Evolutionary conservation across 1,140 invertebrate genomes (phyloP).

Genomic region (Cheumatopsyche charites): DNA sequence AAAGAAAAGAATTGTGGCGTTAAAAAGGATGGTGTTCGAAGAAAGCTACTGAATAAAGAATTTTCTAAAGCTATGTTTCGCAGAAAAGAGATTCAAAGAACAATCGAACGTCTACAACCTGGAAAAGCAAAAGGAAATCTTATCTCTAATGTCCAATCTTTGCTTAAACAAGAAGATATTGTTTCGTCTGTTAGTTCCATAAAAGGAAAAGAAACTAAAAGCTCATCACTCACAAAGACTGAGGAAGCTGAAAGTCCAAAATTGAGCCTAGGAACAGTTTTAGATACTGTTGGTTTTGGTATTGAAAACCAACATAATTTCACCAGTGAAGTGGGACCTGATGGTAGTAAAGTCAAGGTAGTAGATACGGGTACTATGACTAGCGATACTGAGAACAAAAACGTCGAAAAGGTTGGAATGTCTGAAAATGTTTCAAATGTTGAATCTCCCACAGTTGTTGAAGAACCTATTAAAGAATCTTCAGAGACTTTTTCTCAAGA

Average conservation of each 20-base stretch:
- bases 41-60: constrained; percentile 38
- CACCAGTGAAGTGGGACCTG: constrained; percentile 51
- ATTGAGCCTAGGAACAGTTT: constrained; percentile 79
- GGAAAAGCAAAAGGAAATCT: constrained; percentile 86
- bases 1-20: constrained; percentile 47
- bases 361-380: constrained; percentile 46
- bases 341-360: constrained; percentile 40
- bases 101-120: constrained; percentile 80
- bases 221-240: constrained; percentile 61
- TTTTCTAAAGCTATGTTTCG: constrained; percentile 28
- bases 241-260: constrained; percentile 71
- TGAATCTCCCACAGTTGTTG: constrained; percentile 53
- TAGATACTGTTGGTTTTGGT: constrained; percentile 68
- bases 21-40: constrained; percentile 39
- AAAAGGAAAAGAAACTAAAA: constrained; percentile 63
- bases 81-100: constrained; percentile 77
- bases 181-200: constrained; percentile 54
- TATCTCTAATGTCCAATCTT: constrained; percentile 63
- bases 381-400: constrained; percentile 48
- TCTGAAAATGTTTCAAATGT: constrained; percentile 49
- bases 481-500: constrained; percentile 59
- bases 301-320: constrained; percentile 67
- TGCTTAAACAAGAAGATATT: constrained; percentile 59
- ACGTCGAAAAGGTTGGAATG: constrained; percentile 27
- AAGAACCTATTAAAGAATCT: constrained; percentile 53